Evolutionary conservation across 2,797 vertebrate species (phyloP), one percentile per base, ranked within the genome.

Genomic region (Aphelocoma californica): DNA sequence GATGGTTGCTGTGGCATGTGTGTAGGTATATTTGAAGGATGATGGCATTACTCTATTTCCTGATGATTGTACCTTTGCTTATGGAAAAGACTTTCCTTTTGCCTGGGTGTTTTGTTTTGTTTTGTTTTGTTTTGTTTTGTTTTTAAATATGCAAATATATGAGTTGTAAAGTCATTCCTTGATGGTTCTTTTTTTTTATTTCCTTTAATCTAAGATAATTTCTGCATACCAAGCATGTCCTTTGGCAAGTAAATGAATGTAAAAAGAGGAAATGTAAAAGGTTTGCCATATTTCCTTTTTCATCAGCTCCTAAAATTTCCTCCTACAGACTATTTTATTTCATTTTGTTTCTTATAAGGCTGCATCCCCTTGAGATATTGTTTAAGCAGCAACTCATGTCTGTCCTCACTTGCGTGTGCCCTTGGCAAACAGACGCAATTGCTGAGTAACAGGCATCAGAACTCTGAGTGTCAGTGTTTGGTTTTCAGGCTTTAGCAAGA

Each of bases 391-490:
- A 67, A 1, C 57, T 95, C 56, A 31, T 92, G 78, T 80, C 71
- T 72, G 62, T 69, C 45, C 90, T 86, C 51, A 66, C 19, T 88
- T 31, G 26, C 2, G 8, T 7, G 1, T 85, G 78, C 81, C 93
- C 72, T 92, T 10, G 0, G 81, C 74, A 87, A 94, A 87, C 77
- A 94, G 48, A 31, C 1, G 3, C 79, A 86, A 47, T 91, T 83
- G 73, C 74, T 88, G 60, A 90, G 66, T 92, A 95, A 90, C 75
- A 87, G 45, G 29, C 53, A 47, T 67, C 89, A 80, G 72, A 95
- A 93, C 56, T 95, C 90, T 48, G 60, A 95, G 88, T 92, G 93
- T 67, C 66, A 66, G 61, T 93, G 77, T 96, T 96, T 93, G 81
- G 18, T 44, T 92, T 90, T 73, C 50, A 72, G 47, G 31, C 87